These are phyloP conservation scores for Drosophila picticornis DNA, from an alignment of 2,888 invertebrate species.

Conservation along the genomic window DNA sequence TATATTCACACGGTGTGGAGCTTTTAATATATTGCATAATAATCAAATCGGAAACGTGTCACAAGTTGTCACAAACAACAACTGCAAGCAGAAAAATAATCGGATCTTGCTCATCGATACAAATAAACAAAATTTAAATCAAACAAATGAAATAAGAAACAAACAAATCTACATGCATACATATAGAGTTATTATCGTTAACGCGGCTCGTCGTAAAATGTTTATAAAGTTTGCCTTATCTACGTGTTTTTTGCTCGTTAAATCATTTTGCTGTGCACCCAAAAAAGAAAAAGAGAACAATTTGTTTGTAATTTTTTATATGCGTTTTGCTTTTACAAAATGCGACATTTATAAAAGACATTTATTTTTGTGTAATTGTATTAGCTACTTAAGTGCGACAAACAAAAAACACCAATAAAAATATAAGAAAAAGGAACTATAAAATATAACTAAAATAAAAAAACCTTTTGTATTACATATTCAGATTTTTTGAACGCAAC, in stretches of 20 bases:
- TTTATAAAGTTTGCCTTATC: conserved; percentile 71
- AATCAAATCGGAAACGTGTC: conserved; percentile 49
- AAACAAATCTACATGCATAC: conserved; percentile 34
- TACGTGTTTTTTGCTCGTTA: conserved; percentile 71
- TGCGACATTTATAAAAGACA: conserved; percentile 69
- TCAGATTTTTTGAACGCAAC: conserved; percentile 46
- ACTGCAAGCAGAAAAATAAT: conserved; percentile 22
- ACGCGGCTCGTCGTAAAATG: conserved; percentile 50
- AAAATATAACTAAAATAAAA: conserved; percentile 2
- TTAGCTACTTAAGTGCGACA: conserved; percentile 63
- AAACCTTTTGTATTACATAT: conserved; percentile 51
- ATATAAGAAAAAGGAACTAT: neutral
- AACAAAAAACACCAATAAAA: conserved; percentile 29
- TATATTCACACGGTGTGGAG: conserved; percentile 53
- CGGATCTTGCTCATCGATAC: conserved; percentile 26
- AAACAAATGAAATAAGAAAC: conserved; percentile 17
- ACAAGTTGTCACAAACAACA: conserved; percentile 49
- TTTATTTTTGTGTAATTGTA: conserved; percentile 75
- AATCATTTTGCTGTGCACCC: conserved; percentile 67
- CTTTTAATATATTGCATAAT: conserved; percentile 46
- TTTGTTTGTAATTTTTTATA: conserved; percentile 58
- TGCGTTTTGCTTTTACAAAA: conserved; percentile 31
- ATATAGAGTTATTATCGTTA: conserved; percentile 42
- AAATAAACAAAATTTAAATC: neutral
- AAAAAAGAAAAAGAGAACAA: conserved; percentile 6